Evolutionary conservation across 1,140 invertebrate genomes (phyloP).

Genomic region (Atopsyche davidsoni): DNA sequence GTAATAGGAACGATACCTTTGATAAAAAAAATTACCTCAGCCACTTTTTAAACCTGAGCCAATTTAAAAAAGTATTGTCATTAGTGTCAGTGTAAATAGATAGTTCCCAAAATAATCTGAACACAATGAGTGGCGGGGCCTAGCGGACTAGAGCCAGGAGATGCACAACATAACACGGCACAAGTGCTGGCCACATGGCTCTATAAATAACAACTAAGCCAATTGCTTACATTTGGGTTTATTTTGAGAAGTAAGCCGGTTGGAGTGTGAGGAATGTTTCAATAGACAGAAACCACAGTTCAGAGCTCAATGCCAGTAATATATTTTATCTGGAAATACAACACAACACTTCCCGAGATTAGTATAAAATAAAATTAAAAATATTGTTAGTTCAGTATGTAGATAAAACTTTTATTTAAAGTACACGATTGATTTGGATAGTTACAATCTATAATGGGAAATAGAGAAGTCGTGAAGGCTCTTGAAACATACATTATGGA

Average conservation of each 20-base stretch:
- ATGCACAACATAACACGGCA: background rate
- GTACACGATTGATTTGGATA: slow-evolving; percentile 49
- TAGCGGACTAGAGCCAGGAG: background rate
- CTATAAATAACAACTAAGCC: slow-evolving; percentile 24
- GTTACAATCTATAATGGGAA: slow-evolving; percentile 49
- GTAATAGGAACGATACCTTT: too few relatives aligned
- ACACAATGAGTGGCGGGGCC: too few relatives aligned
- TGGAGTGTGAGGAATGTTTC: background rate
- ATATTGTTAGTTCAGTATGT: slow-evolving; percentile 52
- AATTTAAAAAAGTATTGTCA: too few relatives aligned
- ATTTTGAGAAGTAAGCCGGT: slow-evolving; percentile 21
- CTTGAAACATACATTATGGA: slow-evolving; percentile 40
- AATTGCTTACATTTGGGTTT: slow-evolving; percentile 23
- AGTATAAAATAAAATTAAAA: slow-evolving; percentile 54
- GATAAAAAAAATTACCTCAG: too few relatives aligned
- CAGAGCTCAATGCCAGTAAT: slow-evolving; percentile 51
- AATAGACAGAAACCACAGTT: slow-evolving; percentile 43
- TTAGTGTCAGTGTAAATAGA: too few relatives aligned
- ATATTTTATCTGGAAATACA: slow-evolving; percentile 50
- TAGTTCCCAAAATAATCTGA: background rate
- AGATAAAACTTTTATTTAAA: slow-evolving; percentile 49
- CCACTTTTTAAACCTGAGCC: too few relatives aligned
- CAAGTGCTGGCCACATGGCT: slow-evolving; percentile 15
- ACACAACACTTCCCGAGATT: slow-evolving; percentile 51
- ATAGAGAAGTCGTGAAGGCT: slow-evolving; percentile 37